Evolutionary conservation across 2,797 vertebrate species (phyloP).

Genomic region (Acrocephalus scirpaceus): DNA sequence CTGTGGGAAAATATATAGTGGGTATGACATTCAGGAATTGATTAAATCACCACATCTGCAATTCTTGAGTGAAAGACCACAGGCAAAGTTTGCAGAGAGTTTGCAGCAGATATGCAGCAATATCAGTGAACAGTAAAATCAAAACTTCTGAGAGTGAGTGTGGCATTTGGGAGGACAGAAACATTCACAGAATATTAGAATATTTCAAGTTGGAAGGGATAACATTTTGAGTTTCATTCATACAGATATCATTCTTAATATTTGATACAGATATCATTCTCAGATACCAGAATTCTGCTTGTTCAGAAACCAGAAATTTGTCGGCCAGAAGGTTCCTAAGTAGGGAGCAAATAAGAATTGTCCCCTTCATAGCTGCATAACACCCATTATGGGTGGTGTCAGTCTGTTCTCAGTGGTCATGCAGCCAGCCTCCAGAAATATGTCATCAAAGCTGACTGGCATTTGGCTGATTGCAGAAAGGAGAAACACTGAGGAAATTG

Average conservation of each 20-base stretch:
- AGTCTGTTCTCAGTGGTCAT: neutral
- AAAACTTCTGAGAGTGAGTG: neutral
- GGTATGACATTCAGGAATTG: neutral
- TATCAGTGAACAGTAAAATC: neutral
- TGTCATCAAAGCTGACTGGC: neutral
- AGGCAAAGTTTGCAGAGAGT: neutral
- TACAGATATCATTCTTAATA: neutral
- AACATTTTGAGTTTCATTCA: neutral
- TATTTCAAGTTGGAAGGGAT: rapidly evolving
- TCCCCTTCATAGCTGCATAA: neutral
- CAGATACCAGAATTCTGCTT: neutral
- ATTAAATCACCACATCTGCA: neutral
- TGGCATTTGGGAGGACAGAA: neutral
- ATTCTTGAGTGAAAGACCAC: neutral
- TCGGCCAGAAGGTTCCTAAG: neutral
- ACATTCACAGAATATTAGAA: neutral
- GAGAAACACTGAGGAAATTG: neutral
- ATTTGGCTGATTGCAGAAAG: neutral
- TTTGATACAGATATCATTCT: neutral
- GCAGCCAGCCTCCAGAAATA: neutral
- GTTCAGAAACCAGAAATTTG: neutral
- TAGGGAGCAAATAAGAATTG: neutral
- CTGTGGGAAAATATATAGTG: neutral
- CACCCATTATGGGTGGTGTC: neutral
- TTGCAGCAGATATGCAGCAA: neutral